Evolutionary conservation across 1,140 invertebrate species (phyloP), one percentile per base, ranked within the genome.

Genomic region (Ephestia elutella): DNA sequence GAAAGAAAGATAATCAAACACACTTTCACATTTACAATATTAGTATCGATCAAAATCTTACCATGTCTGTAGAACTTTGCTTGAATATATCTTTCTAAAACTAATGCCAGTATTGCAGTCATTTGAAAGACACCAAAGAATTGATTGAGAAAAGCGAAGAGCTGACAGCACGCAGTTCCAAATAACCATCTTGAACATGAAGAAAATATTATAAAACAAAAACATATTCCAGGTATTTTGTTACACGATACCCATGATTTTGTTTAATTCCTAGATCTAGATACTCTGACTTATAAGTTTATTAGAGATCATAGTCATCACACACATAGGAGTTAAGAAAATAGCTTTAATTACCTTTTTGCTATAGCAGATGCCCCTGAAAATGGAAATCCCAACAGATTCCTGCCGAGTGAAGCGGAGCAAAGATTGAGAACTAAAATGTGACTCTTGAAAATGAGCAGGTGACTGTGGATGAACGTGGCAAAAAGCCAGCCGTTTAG

Each of bases 71-170:
- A 82, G 60, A 73, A 76, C 70, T 74, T 87, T 38, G 82, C 85
- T 67, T 86, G 56, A 56, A 89, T 73, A 77, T 86, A 90, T 63
- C 89, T 76, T 66, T 90, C 89, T 63, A 90, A 66, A 60, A 87
- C 80, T 56, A 89, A 66, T n/a, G 84, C 67, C 20, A 86, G 77
- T 54, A 90, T 59, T 30, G 88, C 78, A 38, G 75, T 72, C 73
- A 90, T 86, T 84, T 90, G 89, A 68, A 89, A 89, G 20, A 90
- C 79, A 73, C 89, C 87, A 68, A 88, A 82, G 65, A 90, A 85
- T 71, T 90, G 89, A 71, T 89, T 87, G 60, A 90, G 69, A 75
- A 90, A 90, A 50, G 86, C 89, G 68, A 83, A 90, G 25, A 90
- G 66, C 67, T 89, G 86, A 69, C 89, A 90, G 62, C 87, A 89